These are phyloP conservation scores for Ictalurus punctatus DNA, from an alignment of 2,113 vertebrate species.

Conservation along the genomic window DNA sequence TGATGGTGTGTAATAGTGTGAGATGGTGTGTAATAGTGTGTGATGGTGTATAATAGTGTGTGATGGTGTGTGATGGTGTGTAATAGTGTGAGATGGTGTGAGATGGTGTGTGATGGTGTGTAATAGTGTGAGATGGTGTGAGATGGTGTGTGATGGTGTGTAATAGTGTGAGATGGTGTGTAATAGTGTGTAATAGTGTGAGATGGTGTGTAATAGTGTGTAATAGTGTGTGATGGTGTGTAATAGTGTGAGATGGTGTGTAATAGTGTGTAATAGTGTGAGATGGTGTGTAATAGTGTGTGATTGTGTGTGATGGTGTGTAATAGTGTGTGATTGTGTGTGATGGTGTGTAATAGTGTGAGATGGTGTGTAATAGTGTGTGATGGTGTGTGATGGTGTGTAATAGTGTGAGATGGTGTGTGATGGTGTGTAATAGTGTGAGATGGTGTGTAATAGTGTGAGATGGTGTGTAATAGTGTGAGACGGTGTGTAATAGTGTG, in stretches of 20 bases:
- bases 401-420: background rate
- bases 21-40: background rate
- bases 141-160: background rate
- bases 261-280: background rate
- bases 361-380: background rate
- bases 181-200: no score
- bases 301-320: background rate
- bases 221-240: background rate
- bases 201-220: background rate
- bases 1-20: background rate
- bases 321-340: background rate
- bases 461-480: background rate
- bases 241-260: background rate
- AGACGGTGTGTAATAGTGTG: background rate
- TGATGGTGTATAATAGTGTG: background rate
- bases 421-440: background rate
- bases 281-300: background rate
- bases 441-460: background rate
- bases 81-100: background rate
- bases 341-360: background rate
- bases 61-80: background rate
- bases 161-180: background rate
- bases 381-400: conserved; percentile 1
- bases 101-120: background rate
- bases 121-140: background rate